Evolutionary conservation across 1,140 invertebrate genomes (phyloP), one percentile per base, ranked within the genome.

Genomic region (Scaptomyza hsui): DNA sequence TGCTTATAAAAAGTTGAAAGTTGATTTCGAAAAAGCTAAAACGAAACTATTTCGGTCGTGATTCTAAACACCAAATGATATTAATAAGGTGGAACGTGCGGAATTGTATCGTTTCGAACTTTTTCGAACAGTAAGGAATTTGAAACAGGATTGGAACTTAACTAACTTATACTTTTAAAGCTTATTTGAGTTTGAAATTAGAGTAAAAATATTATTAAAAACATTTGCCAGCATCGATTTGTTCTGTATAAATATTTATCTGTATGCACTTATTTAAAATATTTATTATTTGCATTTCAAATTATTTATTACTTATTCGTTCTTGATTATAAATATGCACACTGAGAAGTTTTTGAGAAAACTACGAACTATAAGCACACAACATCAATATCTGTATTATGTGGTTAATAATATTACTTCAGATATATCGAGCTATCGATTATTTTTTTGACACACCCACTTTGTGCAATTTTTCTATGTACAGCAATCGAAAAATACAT

Each of bases 401-500:
- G 13, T 39, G 49, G 29, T 39, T 37, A 37, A 37, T n/a, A 37
- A 2, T 32, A 12, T 32, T 32, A 32, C 29, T 32, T 32, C 29
- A 32, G 29, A 35, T 51, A 21, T 42, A 21, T 32, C 12, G 19
- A 21, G 6, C 9, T 51, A 41, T 51, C 59, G 60, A 53, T 62
- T 42, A 53, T 21, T 15, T 15, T 15, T 21, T 52, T 21, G 48
- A 51, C 45, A 61, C 13, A 26, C 37, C 12, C 7, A 13, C 26
- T 21, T 13, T 16, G 32, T 61, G 52, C 52, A 19, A 41, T 47
- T 55, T 45, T 47, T 16, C 62, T 56, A 64, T 64, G 52, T 57
- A 64, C 44, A 55, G 45, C 62, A 64, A 57, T 64, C 62, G 62
- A 64, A 64, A 64, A 64, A 64, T 68, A 68, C 48, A 32, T 45